Base-by-base conservation (phyloP, 2,888 invertebrate species). In the Ctenicera cuprea region DNA sequence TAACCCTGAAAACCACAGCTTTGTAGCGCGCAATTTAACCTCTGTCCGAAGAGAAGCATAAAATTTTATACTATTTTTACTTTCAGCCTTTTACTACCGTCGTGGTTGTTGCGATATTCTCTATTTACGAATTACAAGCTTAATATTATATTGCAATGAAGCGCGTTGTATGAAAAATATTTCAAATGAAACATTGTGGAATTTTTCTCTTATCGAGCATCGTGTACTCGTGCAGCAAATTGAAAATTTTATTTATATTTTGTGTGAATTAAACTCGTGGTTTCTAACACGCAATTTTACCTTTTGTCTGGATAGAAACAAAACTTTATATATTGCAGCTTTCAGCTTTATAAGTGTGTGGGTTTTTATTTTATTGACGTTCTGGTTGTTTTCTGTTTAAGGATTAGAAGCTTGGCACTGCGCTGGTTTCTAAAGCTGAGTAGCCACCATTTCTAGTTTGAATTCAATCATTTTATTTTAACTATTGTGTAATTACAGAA, bases 321-420 rank as follows among this genome's bases (percentile, higher is more conserved):
- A 52, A 52, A 52, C 52, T 52, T 22, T 52, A 52, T 52, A 50
- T 50, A 52, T 52, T 52, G 26, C 52, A 52, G 22, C 52, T 52
- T 52, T 11, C 52, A 18, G 26, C 22, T 52, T 52, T 52, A 22
- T 52, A 52, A 52, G 52, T 26, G 52, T 26, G 52, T 52, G 52
- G 52, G 52, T 26, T 52, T 52, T 52, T 52, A 52, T 52, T 52
- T 52, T 52, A 52, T 52, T 26, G 52, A 52, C 52, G 52, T 52
- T 52, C 52, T 52, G 52, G 52, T 52, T 52, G 52, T 52, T 52
- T 52, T 52, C 22, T 52, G 18, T 52, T 52, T 52, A 52, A 52
- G 52, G 52, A 52, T 52, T 52, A 52, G 26, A 52, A 52, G 52
- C 52, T 52, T 52, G 22, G 52, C 52, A 22, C 52, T 26, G 22